Evolutionary conservation across 2,888 invertebrate genomes (phyloP).

Genomic region (Chaitophorus viminalis): DNA sequence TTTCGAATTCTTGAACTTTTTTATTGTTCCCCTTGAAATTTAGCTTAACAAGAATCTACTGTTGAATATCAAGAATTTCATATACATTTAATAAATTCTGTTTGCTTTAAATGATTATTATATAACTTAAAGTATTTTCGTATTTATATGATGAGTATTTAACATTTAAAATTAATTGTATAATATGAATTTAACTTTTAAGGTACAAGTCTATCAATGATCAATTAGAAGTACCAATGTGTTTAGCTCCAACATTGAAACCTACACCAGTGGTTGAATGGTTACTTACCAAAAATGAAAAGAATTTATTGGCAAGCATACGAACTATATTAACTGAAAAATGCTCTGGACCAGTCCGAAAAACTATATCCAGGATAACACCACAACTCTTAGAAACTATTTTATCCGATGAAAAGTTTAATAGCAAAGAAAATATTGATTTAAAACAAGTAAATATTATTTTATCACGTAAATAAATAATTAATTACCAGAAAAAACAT

Average conservation of each 20-base stretch:
- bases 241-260: constrained; percentile 49
- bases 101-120: not conserved
- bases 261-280: constrained; percentile 55
- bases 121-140: not conserved
- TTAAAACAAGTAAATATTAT: constrained; percentile 53
- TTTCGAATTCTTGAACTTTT: too few relatives aligned
- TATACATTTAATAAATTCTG: not conserved
- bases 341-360: constrained; percentile 22
- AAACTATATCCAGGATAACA: constrained; percentile 42
- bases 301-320: constrained; percentile 33
- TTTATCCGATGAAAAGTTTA: constrained; percentile 41
- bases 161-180: not conserved
- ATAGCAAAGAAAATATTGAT: constrained; percentile 43
- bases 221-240: constrained; percentile 55
- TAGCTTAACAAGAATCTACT: too few relatives aligned
- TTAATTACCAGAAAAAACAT: too few relatives aligned
- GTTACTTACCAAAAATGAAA: constrained; percentile 54
- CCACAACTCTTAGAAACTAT: constrained; percentile 50
- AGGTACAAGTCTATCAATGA: constrained; percentile 29
- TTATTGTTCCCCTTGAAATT: too few relatives aligned
- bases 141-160: not conserved
- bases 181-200: not conserved
- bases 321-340: constrained; percentile 38
- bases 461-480: too few relatives aligned
- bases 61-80: not conserved